Evolutionary conservation across 2,113 vertebrate species (phyloP).

Genomic region (Nothocercus nigrocapillus): DNA sequence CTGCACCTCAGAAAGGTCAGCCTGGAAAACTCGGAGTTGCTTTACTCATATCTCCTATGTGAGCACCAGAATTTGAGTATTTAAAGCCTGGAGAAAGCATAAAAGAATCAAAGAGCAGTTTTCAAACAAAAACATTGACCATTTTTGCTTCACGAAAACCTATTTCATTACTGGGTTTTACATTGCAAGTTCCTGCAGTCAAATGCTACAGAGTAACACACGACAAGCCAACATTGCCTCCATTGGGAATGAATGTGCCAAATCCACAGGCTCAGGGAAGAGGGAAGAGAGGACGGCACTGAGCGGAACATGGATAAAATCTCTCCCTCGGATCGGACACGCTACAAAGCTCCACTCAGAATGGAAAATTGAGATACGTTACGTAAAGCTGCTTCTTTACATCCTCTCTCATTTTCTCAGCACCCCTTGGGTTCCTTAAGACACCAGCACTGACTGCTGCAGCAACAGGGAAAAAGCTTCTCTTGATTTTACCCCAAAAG

Average conservation of each 20-base stretch:
- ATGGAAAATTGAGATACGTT: not conserved
- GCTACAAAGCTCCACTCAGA: not conserved
- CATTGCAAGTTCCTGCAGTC: not conserved
- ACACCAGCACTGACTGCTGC: not conserved
- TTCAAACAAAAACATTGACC: not conserved
- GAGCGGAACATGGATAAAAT: not conserved
- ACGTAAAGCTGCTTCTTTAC: not conserved
- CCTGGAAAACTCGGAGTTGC: not conserved
- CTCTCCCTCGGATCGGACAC: constrained; percentile 5
- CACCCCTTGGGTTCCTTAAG: not conserved
- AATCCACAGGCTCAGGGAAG: not conserved
- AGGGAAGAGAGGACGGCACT: not conserved
- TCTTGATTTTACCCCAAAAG: not conserved
- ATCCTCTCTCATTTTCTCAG: not conserved
- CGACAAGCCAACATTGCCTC: not conserved
- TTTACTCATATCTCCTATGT: not conserved
- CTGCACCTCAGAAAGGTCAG: not conserved
- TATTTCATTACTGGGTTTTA: not conserved
- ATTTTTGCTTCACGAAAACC: not conserved
- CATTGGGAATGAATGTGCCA: not conserved
- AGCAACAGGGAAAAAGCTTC: not conserved
- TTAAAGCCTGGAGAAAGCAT: not conserved
- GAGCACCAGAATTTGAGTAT: not conserved
- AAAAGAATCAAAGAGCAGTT: not conserved
- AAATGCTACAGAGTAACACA: not conserved